Conservation (phyloP, 64 coral and sea anemone species). For the Stichodactyla helianthus region DNA sequence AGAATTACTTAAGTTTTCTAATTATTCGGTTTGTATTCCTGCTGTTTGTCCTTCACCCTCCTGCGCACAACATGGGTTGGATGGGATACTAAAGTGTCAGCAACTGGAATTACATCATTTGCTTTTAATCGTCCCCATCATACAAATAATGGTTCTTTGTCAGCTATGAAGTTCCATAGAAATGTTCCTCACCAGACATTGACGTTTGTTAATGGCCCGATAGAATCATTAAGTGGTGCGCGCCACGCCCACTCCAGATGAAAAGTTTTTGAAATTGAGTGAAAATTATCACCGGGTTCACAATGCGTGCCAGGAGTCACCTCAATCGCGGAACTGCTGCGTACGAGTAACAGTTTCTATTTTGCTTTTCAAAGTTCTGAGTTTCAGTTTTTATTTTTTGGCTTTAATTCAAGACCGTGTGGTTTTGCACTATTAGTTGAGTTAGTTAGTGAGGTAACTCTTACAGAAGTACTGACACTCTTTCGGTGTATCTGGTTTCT, state of each 20-base stretch:
- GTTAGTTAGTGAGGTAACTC: neutral
- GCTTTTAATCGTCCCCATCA: neutral
- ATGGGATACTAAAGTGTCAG: too few species aligned
- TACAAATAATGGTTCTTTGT: neutral
- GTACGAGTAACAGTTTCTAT: neutral
- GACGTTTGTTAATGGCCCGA: neutral
- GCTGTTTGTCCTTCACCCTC: too few species aligned
- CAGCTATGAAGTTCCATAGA: neutral
- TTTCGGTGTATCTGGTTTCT: neutral
- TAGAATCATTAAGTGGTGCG: neutral
- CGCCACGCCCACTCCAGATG: neutral
- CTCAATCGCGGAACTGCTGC: too few species aligned
- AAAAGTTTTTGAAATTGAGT: neutral
- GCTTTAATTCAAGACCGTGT: too few species aligned
- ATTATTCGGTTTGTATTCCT: too few species aligned
- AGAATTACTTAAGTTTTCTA: too few species aligned
- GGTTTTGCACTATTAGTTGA: neutral
- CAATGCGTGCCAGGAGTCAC: too few species aligned
- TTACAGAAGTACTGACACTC: neutral
- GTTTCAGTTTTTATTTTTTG: too few species aligned
- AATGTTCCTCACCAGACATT: neutral
- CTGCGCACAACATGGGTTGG: too few species aligned
- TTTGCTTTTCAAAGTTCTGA: neutral
- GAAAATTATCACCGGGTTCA: too few species aligned
- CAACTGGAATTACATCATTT: neutral